Evolutionary conservation across 2,888 invertebrate species (phyloP).

Genomic region (Noctua janthina): DNA sequence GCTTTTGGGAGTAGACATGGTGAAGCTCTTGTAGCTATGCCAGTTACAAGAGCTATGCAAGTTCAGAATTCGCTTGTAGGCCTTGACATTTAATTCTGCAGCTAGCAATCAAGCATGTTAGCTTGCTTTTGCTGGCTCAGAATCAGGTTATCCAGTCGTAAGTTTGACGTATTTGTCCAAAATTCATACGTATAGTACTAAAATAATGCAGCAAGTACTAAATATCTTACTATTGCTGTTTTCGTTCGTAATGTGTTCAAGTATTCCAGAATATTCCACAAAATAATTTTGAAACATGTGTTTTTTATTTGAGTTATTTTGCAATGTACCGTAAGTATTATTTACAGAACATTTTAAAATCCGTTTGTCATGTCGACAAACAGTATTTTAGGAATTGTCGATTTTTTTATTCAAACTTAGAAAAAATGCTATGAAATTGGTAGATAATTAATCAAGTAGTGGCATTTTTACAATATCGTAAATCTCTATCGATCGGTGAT

Average conservation of each 20-base stretch:
- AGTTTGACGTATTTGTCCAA: neutral
- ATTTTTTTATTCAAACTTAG: neutral
- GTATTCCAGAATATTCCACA: neutral
- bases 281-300: neutral
- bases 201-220: neutral
- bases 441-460: neutral
- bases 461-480: constrained; percentile 1
- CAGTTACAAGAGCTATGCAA: neutral
- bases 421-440: neutral
- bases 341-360: neutral
- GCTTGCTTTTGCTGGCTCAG: neutral
- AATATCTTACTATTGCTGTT: neutral
- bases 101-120: neutral
- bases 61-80: neutral
- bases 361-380: neutral
- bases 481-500: neutral
- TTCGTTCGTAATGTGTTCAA: neutral
- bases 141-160: too few species aligned
- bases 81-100: neutral
- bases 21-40: neutral
- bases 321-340: neutral
- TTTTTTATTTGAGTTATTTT: neutral
- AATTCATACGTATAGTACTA: neutral
- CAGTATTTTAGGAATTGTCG: neutral
- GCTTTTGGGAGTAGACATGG: neutral